Evolutionary conservation across 2,888 invertebrate genomes (phyloP).

Genomic region (Spilarctia lutea): DNA sequence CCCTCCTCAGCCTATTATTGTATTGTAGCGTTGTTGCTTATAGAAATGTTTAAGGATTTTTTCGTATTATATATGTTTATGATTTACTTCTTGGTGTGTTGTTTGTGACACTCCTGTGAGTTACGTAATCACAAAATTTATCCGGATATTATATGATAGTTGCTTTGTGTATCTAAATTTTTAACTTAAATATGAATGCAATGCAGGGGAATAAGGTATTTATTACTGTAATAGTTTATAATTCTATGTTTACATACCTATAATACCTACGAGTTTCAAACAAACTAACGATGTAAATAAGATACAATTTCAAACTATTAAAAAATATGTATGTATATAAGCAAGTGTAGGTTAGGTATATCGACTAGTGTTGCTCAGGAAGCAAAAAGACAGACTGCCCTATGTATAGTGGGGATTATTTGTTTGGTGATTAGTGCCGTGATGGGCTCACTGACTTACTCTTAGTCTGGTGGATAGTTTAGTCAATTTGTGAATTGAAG

Average conservation of each 20-base stretch:
- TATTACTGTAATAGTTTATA: not conserved
- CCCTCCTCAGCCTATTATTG: constrained; percentile 54
- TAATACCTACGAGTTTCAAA: not conserved
- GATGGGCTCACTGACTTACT: not conserved
- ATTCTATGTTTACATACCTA: not conserved
- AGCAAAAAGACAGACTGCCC: not conserved
- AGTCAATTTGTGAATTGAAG: not conserved
- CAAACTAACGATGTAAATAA: not conserved
- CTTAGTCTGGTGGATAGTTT: not conserved
- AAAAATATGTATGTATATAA: not conserved
- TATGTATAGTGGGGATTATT: not conserved
- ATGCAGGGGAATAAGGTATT: too few relatives aligned
- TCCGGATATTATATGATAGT: not conserved
- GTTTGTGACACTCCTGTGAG: not conserved
- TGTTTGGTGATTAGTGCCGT: not conserved
- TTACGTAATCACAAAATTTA: not conserved
- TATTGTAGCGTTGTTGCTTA: constrained; percentile 25
- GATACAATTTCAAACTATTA: not conserved
- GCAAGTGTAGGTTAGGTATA: not conserved
- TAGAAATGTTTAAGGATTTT: constrained; percentile 19
- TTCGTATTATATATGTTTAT: constrained; percentile 18
- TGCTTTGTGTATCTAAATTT: not conserved
- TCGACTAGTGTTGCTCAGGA: not conserved
- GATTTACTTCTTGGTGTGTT: constrained; percentile 16
- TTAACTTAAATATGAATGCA: not conserved